phyloP scores from a whole-genome alignment of 2,113 vertebrate species.

The Pelmatolapia mariae region DNA sequence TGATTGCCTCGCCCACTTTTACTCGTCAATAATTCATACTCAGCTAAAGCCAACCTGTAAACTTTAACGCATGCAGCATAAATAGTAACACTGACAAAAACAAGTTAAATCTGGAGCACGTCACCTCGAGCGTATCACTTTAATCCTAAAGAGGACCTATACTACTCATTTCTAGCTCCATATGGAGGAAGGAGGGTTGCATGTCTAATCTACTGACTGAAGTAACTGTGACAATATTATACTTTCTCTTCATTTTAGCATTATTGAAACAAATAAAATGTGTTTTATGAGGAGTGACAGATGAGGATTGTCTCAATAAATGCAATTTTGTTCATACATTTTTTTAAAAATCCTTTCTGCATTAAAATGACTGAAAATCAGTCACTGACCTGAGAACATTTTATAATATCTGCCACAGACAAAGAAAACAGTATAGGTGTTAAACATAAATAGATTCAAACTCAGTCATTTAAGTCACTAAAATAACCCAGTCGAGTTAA shows the following conservation, averaged over 20 bases:
- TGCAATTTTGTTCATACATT: not conserved
- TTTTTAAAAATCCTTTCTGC: not conserved
- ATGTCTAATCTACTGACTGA: no score
- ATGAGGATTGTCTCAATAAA: no score
- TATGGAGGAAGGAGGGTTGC: not conserved
- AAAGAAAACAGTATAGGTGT: not conserved
- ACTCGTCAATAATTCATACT: not conserved
- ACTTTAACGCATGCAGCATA: fast-evolving
- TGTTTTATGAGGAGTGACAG: no score
- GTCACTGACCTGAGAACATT: not conserved
- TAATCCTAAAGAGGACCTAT: not conserved
- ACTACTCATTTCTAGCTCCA: not conserved
- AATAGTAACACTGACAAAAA: not conserved
- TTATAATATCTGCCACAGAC: not conserved
- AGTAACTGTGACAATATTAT: no score
- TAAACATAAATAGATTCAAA: not conserved
- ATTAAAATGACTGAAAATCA: not conserved
- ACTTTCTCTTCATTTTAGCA: no score
- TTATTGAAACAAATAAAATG: no score
- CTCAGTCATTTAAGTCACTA: not conserved
- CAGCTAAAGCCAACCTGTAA: not conserved
- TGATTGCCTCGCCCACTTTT: not conserved
- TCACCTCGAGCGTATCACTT: not conserved
- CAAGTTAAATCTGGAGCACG: not conserved
- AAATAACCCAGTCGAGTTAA: not conserved